Evolutionary conservation across 2,797 vertebrate species (phyloP), one percentile per base, ranked within the genome.

Genomic region (Tarsius wallacei): DNA sequence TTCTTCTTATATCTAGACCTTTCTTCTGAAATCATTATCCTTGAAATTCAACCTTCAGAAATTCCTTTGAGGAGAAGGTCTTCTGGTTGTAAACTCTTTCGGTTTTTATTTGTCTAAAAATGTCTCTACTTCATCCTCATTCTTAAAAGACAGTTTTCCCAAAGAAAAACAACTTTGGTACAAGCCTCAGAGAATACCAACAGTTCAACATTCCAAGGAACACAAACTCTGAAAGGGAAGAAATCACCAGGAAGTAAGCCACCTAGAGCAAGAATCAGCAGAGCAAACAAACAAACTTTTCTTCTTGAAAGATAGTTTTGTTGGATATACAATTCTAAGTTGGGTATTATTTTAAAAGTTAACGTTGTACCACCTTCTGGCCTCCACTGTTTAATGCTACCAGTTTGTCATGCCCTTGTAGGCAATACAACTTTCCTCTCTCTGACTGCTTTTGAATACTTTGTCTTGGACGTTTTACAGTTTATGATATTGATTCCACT

Each of bases 381-480:
- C 8, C 61, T 76, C 76, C 4, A 4, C 53, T 26, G 11, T 13
- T 24, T 3, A 24, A 24, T 19, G 68, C 11, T 42, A 2, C 4
- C 59, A 5, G 13, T 14, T 16, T 5, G 19, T 36, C 24, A 15
- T n/a, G 21, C 16, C 36, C 19, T 3, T 0, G 16, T 0, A 31
- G 70, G 47, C 19, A 70, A n/a, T 33, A 53, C 5, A 7, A 13
- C 51, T 13, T 15, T 36, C 42, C 42, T 81, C 76, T 22, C 53
- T 42, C 16, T 24, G 1, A 9, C 33, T n/a, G 53, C 6, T 70
- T 49, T 53, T 14, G 49, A 42, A 17, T 59, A 3, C 24, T 28
- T 42, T 51, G 53, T 31, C n/a, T 61, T 53, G 1, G 61, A 24
- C 22, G 16, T 12, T 61, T 7, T 7, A 17, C 3, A 10, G 31